Conservation (phyloP, 2,888 invertebrate genomes). For the Sminthurides aquaticus region DNA sequence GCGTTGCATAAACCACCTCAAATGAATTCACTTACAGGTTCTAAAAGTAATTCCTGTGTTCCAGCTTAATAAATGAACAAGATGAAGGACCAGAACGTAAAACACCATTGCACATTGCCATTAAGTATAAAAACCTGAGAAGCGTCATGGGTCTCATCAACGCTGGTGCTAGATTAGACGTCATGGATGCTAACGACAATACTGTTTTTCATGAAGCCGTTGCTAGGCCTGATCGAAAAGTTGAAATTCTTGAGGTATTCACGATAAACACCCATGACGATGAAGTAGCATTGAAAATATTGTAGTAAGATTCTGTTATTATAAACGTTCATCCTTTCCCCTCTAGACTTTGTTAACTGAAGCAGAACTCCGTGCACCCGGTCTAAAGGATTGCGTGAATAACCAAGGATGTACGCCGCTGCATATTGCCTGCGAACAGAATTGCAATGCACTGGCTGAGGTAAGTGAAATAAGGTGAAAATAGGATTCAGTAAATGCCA, state of each 20-base stretch:
- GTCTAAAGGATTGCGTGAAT: slow-evolving; percentile 30
- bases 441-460: slow-evolving; percentile 30
- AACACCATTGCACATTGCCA: slow-evolving; percentile 38
- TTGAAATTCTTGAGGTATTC: slow-evolving; percentile 9
- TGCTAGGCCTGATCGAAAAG: slow-evolving; percentile 45
- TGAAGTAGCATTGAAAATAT: no score
- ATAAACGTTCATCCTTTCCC: not conserved
- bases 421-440: slow-evolving; percentile 32
- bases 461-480: slow-evolving; percentile 20
- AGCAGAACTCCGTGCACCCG: slow-evolving; percentile 5
- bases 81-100: slow-evolving; percentile 21
- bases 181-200: slow-evolving; percentile 72
- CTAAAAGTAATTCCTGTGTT: no score
- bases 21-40: not conserved
- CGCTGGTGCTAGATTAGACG: slow-evolving; percentile 64
- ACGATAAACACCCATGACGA: no score
- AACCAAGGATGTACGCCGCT: slow-evolving; percentile 34
- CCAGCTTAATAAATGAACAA: slow-evolving; percentile 26
- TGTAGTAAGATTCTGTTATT: no score
- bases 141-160: slow-evolving; percentile 65
- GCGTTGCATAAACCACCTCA: not conserved
- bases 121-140: slow-evolving; percentile 17
- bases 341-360: slow-evolving; percentile 24
- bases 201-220: slow-evolving; percentile 81
- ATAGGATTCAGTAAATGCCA: not conserved